Conservation (phyloP, 1,140 invertebrate species). For the Platorchestia sp. region DNA sequence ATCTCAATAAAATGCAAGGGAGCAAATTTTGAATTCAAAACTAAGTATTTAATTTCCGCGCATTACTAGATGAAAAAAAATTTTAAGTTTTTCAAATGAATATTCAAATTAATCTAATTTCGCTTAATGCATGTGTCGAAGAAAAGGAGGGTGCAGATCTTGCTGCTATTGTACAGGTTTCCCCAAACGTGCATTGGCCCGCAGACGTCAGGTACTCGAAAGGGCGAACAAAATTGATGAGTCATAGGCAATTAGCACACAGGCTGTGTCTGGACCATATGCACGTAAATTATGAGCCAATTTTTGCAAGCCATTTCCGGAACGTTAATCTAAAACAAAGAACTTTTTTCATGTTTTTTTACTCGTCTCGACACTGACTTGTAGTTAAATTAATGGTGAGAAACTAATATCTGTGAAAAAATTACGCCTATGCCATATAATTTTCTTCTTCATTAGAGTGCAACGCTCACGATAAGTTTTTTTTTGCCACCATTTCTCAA, state of each 20-base stretch:
- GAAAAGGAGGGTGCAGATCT: neutral
- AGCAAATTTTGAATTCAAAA: too few species aligned
- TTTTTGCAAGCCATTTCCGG: neutral
- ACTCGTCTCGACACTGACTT: neutral
- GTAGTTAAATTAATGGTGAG: neutral
- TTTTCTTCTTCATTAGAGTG: neutral
- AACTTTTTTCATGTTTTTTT: neutral
- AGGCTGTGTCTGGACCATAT: neutral
- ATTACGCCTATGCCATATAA: neutral
- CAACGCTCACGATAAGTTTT: neutral
- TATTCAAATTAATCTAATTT: neutral
- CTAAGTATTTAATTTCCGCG: too few species aligned
- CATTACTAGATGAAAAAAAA: too few species aligned
- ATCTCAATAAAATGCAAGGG: too few species aligned
- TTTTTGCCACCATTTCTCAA: neutral
- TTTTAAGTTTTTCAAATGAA: too few species aligned
- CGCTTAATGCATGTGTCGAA: too few species aligned
- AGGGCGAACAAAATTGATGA: neutral
- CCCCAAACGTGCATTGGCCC: neutral
- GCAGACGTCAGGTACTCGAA: neutral
- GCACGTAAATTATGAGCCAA: neutral
- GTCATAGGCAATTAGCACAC: neutral
- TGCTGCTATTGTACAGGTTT: neutral
- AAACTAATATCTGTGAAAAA: neutral
- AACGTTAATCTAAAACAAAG: constrained; percentile 1